A percentile compares a stretch with the other conserved stretches of the same genome.
Evolutionary conservation across 2,888 invertebrate species (phyloP).

Genomic region (Hirtodrosophila duncani): DNA sequence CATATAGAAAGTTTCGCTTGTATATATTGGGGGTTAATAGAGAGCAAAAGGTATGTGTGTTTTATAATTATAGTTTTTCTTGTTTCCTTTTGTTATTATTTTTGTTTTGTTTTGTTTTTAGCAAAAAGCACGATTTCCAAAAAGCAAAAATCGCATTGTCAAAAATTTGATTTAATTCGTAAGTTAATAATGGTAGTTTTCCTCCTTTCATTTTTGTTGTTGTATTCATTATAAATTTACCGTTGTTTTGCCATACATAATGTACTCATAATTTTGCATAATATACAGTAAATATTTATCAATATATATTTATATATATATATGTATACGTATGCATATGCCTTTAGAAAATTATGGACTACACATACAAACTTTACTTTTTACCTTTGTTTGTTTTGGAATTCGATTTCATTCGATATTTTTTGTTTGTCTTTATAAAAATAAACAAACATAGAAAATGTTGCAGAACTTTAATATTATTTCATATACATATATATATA

Average conservation of each 20-base stretch:
- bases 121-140: constrained; percentile 73
- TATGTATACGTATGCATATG: constrained; percentile 39
- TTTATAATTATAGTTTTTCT: constrained; percentile 48
- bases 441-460: constrained; percentile 64
- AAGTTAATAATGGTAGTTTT: constrained; percentile 57
- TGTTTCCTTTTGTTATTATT: constrained; percentile 31
- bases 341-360: constrained; percentile 66
- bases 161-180: constrained; percentile 64
- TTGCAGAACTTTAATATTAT: constrained; percentile 39
- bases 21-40: constrained; percentile 68
- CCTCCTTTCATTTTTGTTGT: constrained; percentile 9
- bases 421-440: constrained; percentile 45
- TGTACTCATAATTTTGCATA: constrained; percentile 42
- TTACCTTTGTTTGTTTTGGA: background rate
- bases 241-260: constrained; percentile 28
- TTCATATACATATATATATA: constrained; percentile 32
- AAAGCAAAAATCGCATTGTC: constrained; percentile 70
- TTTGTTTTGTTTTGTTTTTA: constrained; percentile 35
- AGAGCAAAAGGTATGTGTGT: constrained; percentile 58
- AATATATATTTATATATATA: constrained; percentile 22
- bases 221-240: no score
- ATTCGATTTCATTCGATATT: constrained; percentile 22
- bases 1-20: constrained; percentile 53
- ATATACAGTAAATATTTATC: constrained; percentile 21
- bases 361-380: constrained; percentile 64